These are phyloP conservation scores for Phainopepla nitens DNA, from an alignment of 2,113 vertebrate species.

Conservation along the genomic window DNA sequence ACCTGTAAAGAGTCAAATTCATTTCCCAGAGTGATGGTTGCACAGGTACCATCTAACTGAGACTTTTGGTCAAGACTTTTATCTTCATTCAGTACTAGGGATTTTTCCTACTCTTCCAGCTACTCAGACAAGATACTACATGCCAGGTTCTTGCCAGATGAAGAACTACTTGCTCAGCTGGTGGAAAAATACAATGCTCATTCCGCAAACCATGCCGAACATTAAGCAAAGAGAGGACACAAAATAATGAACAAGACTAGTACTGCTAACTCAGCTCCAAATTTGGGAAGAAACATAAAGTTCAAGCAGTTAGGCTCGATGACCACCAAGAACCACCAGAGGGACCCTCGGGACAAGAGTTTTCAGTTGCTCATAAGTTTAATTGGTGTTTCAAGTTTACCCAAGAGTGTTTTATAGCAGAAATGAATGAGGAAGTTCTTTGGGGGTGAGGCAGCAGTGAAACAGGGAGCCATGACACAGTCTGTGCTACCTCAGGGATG, in stretches of 20 bases:
- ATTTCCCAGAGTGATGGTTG: neutral
- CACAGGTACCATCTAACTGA: neutral
- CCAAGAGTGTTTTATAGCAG: neutral
- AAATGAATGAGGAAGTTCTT: neutral
- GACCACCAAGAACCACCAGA: neutral
- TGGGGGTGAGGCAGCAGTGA: neutral
- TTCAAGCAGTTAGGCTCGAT: fast-evolving
- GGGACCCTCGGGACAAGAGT: neutral
- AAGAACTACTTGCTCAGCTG: neutral
- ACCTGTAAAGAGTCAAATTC: neutral
- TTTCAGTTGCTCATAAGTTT: neutral
- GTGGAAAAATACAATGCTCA: neutral
- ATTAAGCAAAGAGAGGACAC: neutral
- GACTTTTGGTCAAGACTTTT: neutral
- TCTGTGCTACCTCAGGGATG: neutral
- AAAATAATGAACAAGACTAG: neutral
- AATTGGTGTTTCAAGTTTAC: neutral
- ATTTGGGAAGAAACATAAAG: neutral
- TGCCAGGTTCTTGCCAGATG: neutral
- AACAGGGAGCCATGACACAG: neutral
- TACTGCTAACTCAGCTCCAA: neutral
- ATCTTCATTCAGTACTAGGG: neutral
- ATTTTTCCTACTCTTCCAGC: neutral
- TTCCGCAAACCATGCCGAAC: neutral
- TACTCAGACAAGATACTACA: neutral